Conservation (phyloP, 2,113 vertebrate genomes). For the Dicrurus megarhynchus region DNA sequence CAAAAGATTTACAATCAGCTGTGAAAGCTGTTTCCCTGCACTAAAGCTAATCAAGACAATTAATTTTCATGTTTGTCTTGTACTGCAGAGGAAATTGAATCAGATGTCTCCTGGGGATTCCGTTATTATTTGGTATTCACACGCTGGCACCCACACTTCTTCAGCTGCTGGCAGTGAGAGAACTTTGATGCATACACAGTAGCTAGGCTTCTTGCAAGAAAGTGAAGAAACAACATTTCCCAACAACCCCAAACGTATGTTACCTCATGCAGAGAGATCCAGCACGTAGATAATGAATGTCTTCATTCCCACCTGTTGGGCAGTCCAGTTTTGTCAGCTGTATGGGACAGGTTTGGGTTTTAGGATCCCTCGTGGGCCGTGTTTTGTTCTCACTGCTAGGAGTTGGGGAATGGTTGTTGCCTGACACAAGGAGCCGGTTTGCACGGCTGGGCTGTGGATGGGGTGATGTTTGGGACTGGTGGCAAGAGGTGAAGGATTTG, state of each 20-base stretch:
- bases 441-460: not conserved
- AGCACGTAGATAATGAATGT: not conserved
- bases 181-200: not conserved
- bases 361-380: not conserved
- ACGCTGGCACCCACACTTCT: slow-evolving; percentile 35
- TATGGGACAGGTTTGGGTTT: not conserved
- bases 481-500: not conserved
- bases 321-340: not conserved
- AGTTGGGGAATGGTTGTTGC: not conserved
- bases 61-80: slow-evolving; percentile 62
- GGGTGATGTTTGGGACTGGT: not conserved
- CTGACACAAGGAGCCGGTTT: not conserved
- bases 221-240: not conserved
- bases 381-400: not conserved
- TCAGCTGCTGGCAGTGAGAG: slow-evolving; percentile 10
- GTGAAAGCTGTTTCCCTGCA: slow-evolving; percentile 35
- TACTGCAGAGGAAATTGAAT: slow-evolving; percentile 42
- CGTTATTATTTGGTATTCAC: slow-evolving; percentile 47
- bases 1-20: slow-evolving; percentile 47
- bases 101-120: slow-evolving; percentile 32
- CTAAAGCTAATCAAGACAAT: slow-evolving; percentile 57
- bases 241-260: not conserved
- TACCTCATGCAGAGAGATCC: not conserved
- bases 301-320: not conserved
- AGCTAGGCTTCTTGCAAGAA: not conserved